Percentiles rank a stretch among this genome's conserved stretches.
Evolutionary conservation across 2,888 invertebrate genomes (phyloP).

Genomic region (Atethmia centrago): DNA sequence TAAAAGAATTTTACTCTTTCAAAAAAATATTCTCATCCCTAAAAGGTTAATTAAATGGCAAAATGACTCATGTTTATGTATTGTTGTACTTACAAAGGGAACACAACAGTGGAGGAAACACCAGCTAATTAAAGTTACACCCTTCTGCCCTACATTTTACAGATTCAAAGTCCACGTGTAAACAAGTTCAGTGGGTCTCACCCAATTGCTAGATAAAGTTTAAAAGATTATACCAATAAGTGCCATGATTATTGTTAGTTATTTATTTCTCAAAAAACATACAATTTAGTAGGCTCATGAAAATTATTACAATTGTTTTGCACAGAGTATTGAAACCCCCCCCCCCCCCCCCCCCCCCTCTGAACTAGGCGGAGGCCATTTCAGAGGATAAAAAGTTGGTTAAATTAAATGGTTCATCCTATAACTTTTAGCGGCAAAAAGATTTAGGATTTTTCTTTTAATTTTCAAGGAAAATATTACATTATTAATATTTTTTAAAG

Average conservation of each 20-base stretch:
- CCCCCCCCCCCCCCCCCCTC: no score
- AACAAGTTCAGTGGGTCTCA: conserved; percentile 48
- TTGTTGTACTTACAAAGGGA: conserved; percentile 14
- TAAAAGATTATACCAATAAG: conserved; percentile 48
- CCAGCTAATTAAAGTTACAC: conserved; percentile 42
- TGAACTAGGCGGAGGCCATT: no score
- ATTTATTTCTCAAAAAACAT: no score
- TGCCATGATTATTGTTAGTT: conserved; percentile 52
- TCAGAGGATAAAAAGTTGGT: no score
- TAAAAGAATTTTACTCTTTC: background rate
- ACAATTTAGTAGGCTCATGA: no score
- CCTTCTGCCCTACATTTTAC: conserved; percentile 51
- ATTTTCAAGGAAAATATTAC: background rate
- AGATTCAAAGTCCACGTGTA: conserved; percentile 50
- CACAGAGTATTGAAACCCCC: no score
- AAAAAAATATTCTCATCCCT: background rate
- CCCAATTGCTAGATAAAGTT: conserved; percentile 45
- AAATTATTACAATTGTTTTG: no score
- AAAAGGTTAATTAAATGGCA: conserved; percentile 17
- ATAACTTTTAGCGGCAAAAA: background rate
- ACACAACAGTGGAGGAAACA: conserved; percentile 26
- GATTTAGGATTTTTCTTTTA: background rate
- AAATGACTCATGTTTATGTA: background rate
- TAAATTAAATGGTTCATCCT: background rate
- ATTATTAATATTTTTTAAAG: no score